Base-by-base conservation (phyloP, 1,140 invertebrate genomes). In the Hyphantria cunea region DNA sequence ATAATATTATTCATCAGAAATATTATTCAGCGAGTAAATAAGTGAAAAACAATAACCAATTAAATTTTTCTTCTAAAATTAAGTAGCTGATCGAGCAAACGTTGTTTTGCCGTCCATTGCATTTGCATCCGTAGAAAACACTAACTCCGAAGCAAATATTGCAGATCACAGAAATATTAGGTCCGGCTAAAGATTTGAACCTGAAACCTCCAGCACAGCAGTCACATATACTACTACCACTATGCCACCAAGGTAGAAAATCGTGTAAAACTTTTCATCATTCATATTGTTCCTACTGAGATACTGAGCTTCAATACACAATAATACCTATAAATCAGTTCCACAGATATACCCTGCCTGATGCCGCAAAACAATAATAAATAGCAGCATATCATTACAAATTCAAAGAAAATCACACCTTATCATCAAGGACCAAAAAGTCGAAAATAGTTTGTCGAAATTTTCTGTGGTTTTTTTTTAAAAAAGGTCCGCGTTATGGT, bases 321-420 rank as follows among this genome's bases (percentile, higher is more conserved):
- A 33, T 47, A 17, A 48, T 64, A 53, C 9, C 49, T 66, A 66
- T 66, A 70, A 70, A 70, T 70, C 68, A 64, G 66, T 70, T 70
- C 56, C 39, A 49, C 53, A 25, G 51, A 61, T 41, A 42, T 47
- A 51, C 49, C 48, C 48, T 17, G 47, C 11, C 17, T 25, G n/a
- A 56, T 13, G 9, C 41, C 15, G 15, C 47, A 31, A 48, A 63
- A 44, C 17, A 25, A n/a, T n/a, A n/a, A n/a, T n/a, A 39, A n/a
- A 64, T 15, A 64, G 31, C 59, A 34, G 11, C 47, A 62, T 62
- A 50, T 52, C 59, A 53, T 53, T 25, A 12, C 0, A 0, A 32
- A 25, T 5, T 6, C 10, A 34, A 41, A 48, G 12, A 12, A 42
- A 60, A 51, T 0, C 6, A 1, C 5, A 44, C 34, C 11, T 34